phyloP scores from a whole-genome alignment of 2,113 vertebrate genomes.

The Alexandromys fortis region DNA sequence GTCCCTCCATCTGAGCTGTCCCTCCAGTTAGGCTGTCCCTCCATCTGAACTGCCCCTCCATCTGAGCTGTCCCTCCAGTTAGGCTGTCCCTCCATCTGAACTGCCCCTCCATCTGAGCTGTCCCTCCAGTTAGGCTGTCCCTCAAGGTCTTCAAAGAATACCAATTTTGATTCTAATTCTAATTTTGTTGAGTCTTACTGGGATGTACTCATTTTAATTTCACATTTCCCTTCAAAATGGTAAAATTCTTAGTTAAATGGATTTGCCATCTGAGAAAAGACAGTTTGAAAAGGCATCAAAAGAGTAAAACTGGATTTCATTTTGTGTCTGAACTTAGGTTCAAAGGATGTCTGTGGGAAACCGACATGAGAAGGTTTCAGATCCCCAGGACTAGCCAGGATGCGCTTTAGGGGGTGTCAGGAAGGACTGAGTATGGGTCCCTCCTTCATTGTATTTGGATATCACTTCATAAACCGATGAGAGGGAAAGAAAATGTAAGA shows the following conservation, averaged over 20 bases:
- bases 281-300: not conserved
- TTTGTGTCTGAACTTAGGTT: not conserved
- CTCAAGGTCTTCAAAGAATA: not conserved
- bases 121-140: too few species aligned
- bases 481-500: not conserved
- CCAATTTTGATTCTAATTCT: not conserved
- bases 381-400: not conserved
- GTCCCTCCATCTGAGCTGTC: accelerated
- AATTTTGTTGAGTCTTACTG: not conserved
- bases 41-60: too few species aligned
- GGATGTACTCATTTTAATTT: not conserved
- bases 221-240: slow-evolving; percentile 33
- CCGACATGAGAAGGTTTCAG: not conserved
- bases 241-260: not conserved
- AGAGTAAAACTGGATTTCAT: not conserved
- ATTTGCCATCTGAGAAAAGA: slow-evolving; percentile 2
- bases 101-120: accelerated
- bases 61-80: accelerated
- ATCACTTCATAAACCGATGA: not conserved
- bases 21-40: too few species aligned
- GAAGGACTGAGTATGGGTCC: not conserved
- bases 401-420: not conserved
- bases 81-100: not conserved
- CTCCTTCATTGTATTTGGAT: not conserved
- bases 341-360: not conserved